phyloP scores from a whole-genome alignment of 2,797 vertebrate genomes.

The Loriculus beryllinus region DNA sequence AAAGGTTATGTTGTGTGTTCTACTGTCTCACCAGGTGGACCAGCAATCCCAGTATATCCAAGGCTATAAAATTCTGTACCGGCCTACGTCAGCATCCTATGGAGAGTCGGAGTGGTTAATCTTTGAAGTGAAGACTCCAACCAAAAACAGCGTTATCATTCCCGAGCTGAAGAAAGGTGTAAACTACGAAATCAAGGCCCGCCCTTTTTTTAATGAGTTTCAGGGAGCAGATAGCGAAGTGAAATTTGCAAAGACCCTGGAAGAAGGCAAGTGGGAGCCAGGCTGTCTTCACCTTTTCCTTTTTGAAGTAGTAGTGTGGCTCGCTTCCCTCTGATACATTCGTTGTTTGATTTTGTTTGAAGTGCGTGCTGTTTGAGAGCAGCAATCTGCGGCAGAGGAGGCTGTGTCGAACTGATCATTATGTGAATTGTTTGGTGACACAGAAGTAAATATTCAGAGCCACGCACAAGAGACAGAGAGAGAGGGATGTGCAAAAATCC shows the following conservation, averaged over 20 bases:
- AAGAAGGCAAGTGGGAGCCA: conserved; percentile 88
- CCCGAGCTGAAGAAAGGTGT: conserved; percentile 92
- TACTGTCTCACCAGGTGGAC: conserved; percentile 84
- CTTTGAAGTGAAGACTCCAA: conserved; percentile 91
- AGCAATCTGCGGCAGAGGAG: conserved; percentile 2
- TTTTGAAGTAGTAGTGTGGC: conserved; percentile 56
- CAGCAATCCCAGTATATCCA: conserved; percentile 97
- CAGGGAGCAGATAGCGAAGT: conserved; percentile 98
- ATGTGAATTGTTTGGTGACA: conserved; percentile 63
- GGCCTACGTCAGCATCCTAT: conserved; percentile 78
- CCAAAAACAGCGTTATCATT: conserved; percentile 89
- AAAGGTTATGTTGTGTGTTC: neutral
- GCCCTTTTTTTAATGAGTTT: conserved; percentile 98
- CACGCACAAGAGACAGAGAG: neutral
- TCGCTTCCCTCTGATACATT: conserved; percentile 41
- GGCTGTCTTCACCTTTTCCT: conserved; percentile 36
- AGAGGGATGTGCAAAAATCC: conserved; percentile 32
- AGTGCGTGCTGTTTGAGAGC: conserved; percentile 36
- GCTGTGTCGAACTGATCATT: conserved; percentile 34
- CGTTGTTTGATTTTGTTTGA: conserved; percentile 67
- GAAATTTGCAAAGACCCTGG: conserved; percentile 92
- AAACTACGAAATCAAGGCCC: conserved; percentile 95
- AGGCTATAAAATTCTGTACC: conserved; percentile 95
- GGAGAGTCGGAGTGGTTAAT: conserved; percentile 89
- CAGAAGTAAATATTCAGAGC: conserved; percentile 68